phyloP scores from a whole-genome alignment of 2,113 vertebrate genomes.

The Hemichromis elongatus region DNA sequence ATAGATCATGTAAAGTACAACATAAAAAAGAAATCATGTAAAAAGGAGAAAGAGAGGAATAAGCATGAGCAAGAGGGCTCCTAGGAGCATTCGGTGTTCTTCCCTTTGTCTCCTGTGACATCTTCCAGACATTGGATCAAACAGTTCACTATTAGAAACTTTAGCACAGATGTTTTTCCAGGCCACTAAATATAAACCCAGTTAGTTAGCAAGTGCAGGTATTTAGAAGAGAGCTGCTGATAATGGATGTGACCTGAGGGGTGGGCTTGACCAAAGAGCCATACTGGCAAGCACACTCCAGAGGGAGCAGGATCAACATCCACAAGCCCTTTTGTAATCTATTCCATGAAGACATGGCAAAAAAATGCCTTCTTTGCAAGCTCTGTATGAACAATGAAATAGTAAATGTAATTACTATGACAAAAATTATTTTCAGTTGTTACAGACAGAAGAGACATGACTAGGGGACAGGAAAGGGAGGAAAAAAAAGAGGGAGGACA shows the following conservation, averaged over 20 bases:
- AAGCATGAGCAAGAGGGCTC: no score
- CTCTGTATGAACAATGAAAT: neutral
- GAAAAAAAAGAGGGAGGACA: no score
- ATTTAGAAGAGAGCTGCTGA: neutral
- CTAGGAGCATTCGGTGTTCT: neutral
- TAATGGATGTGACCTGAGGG: neutral
- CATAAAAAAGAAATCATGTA: neutral
- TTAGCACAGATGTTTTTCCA: neutral
- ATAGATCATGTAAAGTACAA: neutral
- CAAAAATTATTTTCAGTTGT: no score
- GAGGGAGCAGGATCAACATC: neutral
- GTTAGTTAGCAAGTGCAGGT: no score
- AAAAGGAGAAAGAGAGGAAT: neutral
- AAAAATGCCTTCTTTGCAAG: rapidly evolving
- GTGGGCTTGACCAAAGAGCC: neutral
- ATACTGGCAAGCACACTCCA: neutral
- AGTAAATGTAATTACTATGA: neutral
- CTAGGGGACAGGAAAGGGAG: no score
- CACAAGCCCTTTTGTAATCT: neutral
- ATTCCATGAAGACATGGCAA: neutral
- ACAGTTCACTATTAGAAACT: neutral
- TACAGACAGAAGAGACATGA: no score
- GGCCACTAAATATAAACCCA: no score
- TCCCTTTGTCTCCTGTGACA: neutral
- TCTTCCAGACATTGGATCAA: neutral